phyloP scores from a whole-genome alignment of 2,797 vertebrate genomes.

The Danio choprae region DNA sequence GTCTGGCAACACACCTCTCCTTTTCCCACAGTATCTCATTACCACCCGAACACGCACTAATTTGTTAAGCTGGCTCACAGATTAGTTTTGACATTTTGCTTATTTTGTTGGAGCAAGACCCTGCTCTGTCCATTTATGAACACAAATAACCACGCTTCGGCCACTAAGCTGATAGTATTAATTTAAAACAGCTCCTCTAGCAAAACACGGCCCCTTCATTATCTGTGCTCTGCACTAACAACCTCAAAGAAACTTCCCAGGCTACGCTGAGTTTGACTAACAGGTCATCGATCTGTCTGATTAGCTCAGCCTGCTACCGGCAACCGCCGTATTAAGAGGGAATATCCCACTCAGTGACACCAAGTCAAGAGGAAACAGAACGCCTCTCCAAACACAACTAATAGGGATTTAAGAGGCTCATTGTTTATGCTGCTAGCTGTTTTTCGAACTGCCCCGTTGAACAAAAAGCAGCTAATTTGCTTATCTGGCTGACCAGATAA shows the following conservation, averaged over 20 bases:
- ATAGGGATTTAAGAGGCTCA: neutral
- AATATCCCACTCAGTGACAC: conserved; percentile 9
- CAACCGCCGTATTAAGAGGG: conserved; percentile 10
- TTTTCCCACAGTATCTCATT: conserved; percentile 13
- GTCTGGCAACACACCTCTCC: neutral
- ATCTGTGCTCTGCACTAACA: neutral
- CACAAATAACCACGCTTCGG: conserved; percentile 30
- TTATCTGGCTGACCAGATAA: neutral
- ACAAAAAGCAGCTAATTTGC: neutral
- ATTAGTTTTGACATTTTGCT: conserved; percentile 35
- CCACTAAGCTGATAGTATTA: conserved; percentile 21
- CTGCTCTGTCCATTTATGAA: conserved; percentile 30
- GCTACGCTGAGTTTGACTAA: neutral
- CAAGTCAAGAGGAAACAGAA: conserved; percentile 13
- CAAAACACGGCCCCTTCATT: conserved; percentile 17
- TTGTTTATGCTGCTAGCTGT: neutral
- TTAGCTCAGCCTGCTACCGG: conserved; percentile 10
- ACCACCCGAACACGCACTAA: conserved; percentile 17
- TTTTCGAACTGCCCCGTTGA: neutral
- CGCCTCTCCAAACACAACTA: neutral
- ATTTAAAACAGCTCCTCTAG: conserved; percentile 1
- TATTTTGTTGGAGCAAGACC: conserved; percentile 12
- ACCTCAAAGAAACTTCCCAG: conserved; percentile 23
- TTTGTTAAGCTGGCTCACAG: conserved; percentile 1
- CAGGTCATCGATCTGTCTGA: conserved; percentile 17